These are phyloP conservation scores for Lagenorhynchus albirostris DNA, from an alignment of 2,113 vertebrate genomes.

Conservation along the genomic window DNA sequence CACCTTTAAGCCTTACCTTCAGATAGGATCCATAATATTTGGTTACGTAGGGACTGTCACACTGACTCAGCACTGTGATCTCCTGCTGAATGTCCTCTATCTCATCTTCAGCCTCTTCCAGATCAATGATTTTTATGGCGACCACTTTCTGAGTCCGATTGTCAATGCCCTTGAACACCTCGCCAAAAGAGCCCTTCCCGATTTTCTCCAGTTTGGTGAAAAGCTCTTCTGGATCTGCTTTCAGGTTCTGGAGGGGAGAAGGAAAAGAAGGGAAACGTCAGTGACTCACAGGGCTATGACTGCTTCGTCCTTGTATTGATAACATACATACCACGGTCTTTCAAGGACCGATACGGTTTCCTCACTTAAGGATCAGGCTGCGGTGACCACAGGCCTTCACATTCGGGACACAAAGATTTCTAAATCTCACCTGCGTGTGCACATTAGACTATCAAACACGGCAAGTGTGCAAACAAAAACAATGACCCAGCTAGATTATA, in stretches of 20 bases:
- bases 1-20: slow-evolving; percentile 88
- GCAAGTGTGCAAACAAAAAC: neutral
- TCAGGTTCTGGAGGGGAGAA: slow-evolving; percentile 86
- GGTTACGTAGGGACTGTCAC: slow-evolving; percentile 98
- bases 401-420: neutral
- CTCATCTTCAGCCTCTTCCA: slow-evolving; percentile 98
- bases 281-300: neutral
- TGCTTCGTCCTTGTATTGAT: neutral
- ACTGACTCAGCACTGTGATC: slow-evolving; percentile 99
- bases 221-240: slow-evolving; percentile 93
- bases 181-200: slow-evolving; percentile 98
- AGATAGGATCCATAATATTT: slow-evolving; percentile 98
- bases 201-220: slow-evolving; percentile 98
- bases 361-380: neutral
- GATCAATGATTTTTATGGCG: slow-evolving; percentile 99
- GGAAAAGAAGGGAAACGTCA: slow-evolving; percentile 39
- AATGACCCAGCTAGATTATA: neutral
- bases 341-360: neutral
- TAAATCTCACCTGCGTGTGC: neutral
- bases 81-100: slow-evolving; percentile 99
- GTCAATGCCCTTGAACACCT: slow-evolving; percentile 99
- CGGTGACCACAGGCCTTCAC: neutral
- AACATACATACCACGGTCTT: fast-evolving
- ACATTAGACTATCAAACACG: neutral
- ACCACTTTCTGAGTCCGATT: slow-evolving; percentile 97